These are phyloP conservation scores for Chironomus striatipennis DNA, from an alignment of 1,140 invertebrate species.

Conservation along the genomic window DNA sequence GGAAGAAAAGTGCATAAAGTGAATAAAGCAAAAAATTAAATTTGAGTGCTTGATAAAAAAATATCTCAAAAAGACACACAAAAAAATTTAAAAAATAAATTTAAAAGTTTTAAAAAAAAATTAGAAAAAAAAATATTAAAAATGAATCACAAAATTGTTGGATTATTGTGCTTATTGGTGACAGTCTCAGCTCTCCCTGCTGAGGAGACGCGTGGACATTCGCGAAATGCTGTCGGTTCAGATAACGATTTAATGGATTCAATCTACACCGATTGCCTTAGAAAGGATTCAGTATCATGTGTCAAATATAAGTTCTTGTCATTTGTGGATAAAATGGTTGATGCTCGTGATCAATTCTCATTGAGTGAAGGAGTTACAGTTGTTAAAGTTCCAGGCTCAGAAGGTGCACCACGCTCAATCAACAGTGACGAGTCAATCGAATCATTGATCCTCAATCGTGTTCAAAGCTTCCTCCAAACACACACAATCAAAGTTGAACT, in stretches of 20 bases:
- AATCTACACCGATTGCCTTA: slow-evolving; percentile 64
- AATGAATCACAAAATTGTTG: slow-evolving; percentile 34
- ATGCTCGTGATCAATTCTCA: slow-evolving; percentile 64
- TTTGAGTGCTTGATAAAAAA: neutral
- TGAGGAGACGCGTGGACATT: slow-evolving; percentile 48
- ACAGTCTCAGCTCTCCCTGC: slow-evolving; percentile 52
- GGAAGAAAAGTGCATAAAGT: neutral
- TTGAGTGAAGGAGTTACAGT: slow-evolving; percentile 72
- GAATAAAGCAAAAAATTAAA: neutral
- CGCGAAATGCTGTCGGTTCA: slow-evolving; percentile 49
- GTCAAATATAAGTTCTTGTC: slow-evolving; percentile 77
- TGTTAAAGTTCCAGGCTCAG: slow-evolving; percentile 59
- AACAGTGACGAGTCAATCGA: slow-evolving; percentile 55
- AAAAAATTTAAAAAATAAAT: too few species aligned
- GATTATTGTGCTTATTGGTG: slow-evolving; percentile 45
- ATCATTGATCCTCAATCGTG: slow-evolving; percentile 52
- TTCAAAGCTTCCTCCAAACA: slow-evolving; percentile 63
- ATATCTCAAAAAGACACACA: neutral
- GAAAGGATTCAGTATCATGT: slow-evolving; percentile 70
- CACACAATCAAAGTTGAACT: slow-evolving; percentile 76
- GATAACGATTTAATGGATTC: slow-evolving; percentile 67
- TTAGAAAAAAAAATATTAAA: slow-evolving; percentile 21
- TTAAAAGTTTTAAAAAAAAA: slow-evolving; percentile 19
- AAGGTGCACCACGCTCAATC: slow-evolving; percentile 62
- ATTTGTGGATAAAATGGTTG: slow-evolving; percentile 70